These are phyloP conservation scores for Enteromius paludinosus DNA, from an alignment of 2,797 vertebrate genomes.

Conservation along the genomic window DNA sequence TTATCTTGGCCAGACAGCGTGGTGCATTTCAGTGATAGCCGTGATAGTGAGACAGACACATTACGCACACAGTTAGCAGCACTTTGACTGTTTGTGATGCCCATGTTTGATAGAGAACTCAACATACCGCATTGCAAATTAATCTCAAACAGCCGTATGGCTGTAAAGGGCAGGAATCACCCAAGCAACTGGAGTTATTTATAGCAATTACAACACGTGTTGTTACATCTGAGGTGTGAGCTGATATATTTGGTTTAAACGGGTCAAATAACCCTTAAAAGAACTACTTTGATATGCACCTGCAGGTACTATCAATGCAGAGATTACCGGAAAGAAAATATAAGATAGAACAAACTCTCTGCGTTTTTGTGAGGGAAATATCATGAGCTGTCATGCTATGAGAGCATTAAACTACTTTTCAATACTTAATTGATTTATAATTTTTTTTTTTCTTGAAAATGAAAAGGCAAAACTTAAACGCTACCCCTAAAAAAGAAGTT, in stretches of 20 bases:
- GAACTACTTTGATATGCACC: background rate
- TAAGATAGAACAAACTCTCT: background rate
- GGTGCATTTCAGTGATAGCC: conserved; percentile 35
- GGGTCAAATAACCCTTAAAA: background rate
- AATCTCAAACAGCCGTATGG: conserved; percentile 22
- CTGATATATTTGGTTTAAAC: conserved; percentile 19
- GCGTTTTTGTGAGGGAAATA: background rate
- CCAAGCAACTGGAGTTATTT: conserved; percentile 48
- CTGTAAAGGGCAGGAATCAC: conserved; percentile 40
- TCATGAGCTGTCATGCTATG: background rate
- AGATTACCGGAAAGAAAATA: background rate
- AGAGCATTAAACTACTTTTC: background rate
- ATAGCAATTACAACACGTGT: conserved; percentile 28
- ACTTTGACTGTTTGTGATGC: conserved; percentile 44
- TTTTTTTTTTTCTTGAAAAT: too few relatives aligned
- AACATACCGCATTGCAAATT: conserved; percentile 40
- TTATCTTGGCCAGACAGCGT: conserved; percentile 46
- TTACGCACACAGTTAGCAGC: conserved; percentile 40
- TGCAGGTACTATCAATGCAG: background rate
- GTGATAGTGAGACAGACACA: conserved; percentile 40
- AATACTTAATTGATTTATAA: background rate
- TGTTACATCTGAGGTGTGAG: conserved; percentile 12
- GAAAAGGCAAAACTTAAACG: background rate
- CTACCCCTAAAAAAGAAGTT: background rate
- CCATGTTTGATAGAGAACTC: conserved; percentile 37